Evolutionary conservation across 64 coral and sea anemone species (phyloP).

Genomic region (Montipora sp.): DNA sequence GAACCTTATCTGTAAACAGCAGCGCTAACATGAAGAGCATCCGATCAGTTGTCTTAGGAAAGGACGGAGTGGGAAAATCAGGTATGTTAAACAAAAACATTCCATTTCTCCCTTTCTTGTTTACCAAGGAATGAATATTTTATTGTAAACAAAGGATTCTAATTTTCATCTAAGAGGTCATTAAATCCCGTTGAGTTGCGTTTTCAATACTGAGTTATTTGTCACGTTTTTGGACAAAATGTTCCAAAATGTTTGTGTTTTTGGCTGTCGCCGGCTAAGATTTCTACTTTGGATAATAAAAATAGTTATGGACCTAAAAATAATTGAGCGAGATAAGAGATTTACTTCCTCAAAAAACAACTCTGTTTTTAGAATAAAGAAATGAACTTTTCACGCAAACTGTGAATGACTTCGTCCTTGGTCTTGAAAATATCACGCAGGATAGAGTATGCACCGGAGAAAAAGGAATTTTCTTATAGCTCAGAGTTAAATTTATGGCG

Average conservation of each 20-base stretch:
- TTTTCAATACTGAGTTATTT: background rate
- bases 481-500: too few relatives aligned
- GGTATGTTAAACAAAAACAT: conserved; percentile 34
- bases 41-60: conserved; percentile 42
- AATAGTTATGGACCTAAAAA: background rate
- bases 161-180: background rate
- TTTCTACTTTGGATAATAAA: background rate
- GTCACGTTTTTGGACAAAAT: conserved; percentile 19
- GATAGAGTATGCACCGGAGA: background rate
- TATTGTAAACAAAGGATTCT: background rate
- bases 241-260: background rate
- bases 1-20: background rate
- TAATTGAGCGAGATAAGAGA: background rate
- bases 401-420: background rate
- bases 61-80: conserved; percentile 49
- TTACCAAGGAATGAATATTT: background rate
- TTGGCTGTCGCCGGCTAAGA: too few relatives aligned
- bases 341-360: background rate
- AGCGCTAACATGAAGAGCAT: conserved; percentile 11
- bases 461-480: background rate
- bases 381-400: background rate
- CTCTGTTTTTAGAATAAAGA: background rate
- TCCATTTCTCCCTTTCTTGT: background rate
- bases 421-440: background rate
- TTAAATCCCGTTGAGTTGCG: background rate